Conservation (phyloP, 2,797 vertebrate genomes). For the Phoebastria nigripes region DNA sequence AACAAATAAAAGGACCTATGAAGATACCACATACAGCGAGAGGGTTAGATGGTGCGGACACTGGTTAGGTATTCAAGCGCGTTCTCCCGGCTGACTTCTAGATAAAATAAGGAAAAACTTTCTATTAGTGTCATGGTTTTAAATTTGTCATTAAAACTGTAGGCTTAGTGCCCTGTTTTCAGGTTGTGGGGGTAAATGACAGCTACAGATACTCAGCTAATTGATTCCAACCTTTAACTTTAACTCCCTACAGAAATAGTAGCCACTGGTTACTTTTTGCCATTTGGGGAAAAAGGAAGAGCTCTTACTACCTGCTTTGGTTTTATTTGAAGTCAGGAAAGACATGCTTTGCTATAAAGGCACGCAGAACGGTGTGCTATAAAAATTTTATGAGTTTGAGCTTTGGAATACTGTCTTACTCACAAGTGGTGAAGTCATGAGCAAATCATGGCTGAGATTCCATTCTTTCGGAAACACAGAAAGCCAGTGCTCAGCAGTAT, state of each 20-base stretch:
- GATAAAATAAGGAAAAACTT: neutral
- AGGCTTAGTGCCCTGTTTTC: neutral
- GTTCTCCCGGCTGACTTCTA: neutral
- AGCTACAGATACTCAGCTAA: neutral
- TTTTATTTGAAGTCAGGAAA: neutral
- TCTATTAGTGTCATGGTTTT: neutral
- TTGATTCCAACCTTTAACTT: neutral
- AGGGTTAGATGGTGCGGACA: neutral
- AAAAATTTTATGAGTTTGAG: slow-evolving; percentile 34
- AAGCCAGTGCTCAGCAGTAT: neutral
- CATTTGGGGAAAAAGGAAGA: neutral
- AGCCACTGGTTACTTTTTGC: neutral
- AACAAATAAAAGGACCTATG: neutral
- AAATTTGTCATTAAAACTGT: neutral
- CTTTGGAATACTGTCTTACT: slow-evolving; percentile 17
- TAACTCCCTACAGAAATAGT: neutral
- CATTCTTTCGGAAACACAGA: neutral
- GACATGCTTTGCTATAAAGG: neutral
- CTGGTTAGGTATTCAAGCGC: neutral
- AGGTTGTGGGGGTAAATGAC: neutral
- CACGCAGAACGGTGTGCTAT: neutral
- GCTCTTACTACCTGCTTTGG: neutral
- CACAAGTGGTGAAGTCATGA: neutral
- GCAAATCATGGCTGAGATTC: neutral
- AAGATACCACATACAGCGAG: neutral